Evolutionary conservation across 2,113 vertebrate genomes (phyloP).

Genomic region (Lucifuga dentata): DNA sequence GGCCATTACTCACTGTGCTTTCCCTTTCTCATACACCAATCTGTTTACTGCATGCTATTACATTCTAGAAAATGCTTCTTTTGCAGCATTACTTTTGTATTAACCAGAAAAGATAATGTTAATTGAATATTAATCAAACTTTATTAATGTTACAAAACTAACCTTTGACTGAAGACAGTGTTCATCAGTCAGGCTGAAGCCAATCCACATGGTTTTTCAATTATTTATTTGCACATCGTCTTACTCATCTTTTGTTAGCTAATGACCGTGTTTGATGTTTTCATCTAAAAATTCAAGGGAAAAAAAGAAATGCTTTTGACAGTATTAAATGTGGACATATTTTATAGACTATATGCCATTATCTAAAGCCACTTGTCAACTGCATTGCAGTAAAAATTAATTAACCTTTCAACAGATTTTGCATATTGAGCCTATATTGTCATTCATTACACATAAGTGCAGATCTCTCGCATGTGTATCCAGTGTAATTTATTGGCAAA

Average conservation of each 20-base stretch:
- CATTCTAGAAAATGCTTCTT: not conserved
- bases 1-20: slow-evolving; percentile 32
- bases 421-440: slow-evolving; percentile 1
- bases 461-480: slow-evolving; percentile 9
- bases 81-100: not conserved
- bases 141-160: not conserved
- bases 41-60: slow-evolving; percentile 14
- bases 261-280: slow-evolving; percentile 7
- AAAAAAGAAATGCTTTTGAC: not conserved
- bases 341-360: not conserved
- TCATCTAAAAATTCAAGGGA: not conserved
- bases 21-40: slow-evolving; percentile 31
- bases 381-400: not conserved
- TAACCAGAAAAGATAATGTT: not conserved
- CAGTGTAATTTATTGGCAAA: not conserved
- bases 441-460: slow-evolving; percentile 19
- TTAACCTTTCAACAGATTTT: slow-evolving; percentile 1
- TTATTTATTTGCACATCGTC: too few relatives aligned
- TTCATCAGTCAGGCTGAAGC: not conserved
- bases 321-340: not conserved
- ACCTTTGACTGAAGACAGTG: not conserved
- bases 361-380: not conserved
- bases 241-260: slow-evolving; percentile 4
- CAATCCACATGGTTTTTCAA: too few relatives aligned
- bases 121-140: not conserved